A percentile compares a stretch with the other conserved stretches of the same genome.
Evolutionary conservation across 2,113 vertebrate genomes (phyloP).

Genomic region (Aix galericulata): DNA sequence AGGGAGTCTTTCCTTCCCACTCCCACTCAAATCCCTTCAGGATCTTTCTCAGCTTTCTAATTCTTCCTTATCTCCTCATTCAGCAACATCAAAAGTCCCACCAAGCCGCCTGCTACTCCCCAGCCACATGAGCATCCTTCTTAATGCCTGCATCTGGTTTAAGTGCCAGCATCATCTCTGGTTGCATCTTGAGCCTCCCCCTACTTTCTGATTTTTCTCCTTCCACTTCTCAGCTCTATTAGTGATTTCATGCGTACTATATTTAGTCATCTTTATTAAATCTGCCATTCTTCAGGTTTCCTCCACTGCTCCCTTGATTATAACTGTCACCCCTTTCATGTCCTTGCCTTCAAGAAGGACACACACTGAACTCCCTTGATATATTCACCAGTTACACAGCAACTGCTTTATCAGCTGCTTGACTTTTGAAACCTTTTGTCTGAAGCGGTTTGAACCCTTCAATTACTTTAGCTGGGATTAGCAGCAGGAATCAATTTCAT

Average conservation of each 20-base stretch:
- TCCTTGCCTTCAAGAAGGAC: neutral
- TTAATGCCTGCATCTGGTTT: neutral
- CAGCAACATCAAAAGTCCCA: slow-evolving; percentile 31
- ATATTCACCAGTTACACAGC: neutral
- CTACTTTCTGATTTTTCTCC: neutral
- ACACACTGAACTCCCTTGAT: neutral
- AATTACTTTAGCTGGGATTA: neutral
- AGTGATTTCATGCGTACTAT: neutral
- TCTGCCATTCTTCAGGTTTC: neutral
- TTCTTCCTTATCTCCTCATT: slow-evolving; percentile 31
- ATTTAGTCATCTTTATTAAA: slow-evolving; percentile 31
- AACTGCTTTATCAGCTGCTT: neutral
- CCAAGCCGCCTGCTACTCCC: neutral
- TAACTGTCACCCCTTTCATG: neutral
- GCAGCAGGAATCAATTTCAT: neutral
- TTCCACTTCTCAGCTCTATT: neutral
- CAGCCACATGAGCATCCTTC: neutral
- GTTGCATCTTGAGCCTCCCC: neutral
- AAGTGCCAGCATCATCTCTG: neutral
- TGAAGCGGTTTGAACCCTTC: neutral
- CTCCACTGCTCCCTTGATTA: neutral
- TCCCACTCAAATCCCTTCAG: slow-evolving; percentile 53
- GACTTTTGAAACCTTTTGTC: slow-evolving; percentile 12
- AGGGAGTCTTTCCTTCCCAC: slow-evolving; percentile 26
- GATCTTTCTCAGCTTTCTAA: slow-evolving; percentile 37